phyloP scores from a whole-genome alignment of 2,113 vertebrate genomes.

The Sciurus niger region DNA sequence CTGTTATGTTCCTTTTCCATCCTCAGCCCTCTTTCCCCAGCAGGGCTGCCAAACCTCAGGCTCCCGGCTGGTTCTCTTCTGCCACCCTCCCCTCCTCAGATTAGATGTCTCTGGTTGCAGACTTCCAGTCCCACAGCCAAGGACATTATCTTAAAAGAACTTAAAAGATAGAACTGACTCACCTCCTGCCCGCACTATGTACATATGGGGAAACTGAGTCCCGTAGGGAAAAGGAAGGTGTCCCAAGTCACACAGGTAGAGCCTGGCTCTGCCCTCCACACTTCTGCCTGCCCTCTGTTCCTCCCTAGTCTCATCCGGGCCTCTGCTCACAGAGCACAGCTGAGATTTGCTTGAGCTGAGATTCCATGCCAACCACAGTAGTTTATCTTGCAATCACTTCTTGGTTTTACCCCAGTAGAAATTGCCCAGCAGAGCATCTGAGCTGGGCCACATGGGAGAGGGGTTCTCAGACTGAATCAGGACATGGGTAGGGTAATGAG shows the following conservation, averaged over 20 bases:
- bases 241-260: background rate
- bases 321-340: background rate
- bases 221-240: too few relatives aligned
- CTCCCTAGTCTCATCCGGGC: background rate
- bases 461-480: background rate
- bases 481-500: background rate
- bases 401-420: background rate
- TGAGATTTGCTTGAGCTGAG: background rate
- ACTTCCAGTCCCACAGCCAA: background rate
- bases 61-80: background rate
- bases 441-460: background rate
- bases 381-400: background rate
- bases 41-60: background rate
- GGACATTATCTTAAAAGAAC: background rate
- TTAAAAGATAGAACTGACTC: background rate
- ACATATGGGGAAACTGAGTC: background rate
- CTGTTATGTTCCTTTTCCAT: background rate
- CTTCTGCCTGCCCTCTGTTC: background rate
- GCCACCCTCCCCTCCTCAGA: background rate
- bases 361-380: background rate
- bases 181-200: too few relatives aligned
- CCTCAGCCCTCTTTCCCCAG: rapidly evolving
- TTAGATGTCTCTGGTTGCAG: background rate
- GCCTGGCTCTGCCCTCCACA: background rate
- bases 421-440: background rate